Evolutionary conservation across 1,140 invertebrate genomes (phyloP), one percentile per base, ranked within the genome.

Genomic region (Mactra quadrangularis): DNA sequence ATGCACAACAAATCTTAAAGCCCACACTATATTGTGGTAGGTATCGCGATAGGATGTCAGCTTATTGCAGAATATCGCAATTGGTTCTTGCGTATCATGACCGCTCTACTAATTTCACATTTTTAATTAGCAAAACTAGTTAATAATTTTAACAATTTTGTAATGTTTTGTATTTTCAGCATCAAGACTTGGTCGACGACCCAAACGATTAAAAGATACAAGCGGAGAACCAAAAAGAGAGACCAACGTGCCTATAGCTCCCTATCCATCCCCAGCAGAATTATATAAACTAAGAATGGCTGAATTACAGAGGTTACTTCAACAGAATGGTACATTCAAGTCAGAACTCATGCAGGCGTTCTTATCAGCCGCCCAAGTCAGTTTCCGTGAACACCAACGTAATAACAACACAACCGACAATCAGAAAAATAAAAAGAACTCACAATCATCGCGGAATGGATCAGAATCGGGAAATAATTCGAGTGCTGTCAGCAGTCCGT

Each of bases 151-250:
- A n/a, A n/a, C n/a, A n/a, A n/a, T n/a, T n/a, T n/a, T n/a, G n/a
- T n/a, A 50, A 83, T 83, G 45, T 55, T 57, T 55, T 88, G 25
- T 86, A 22, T 82, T 87, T 87, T 38, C 85, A 93, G 92, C 93
- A 17, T 93, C 93, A 47, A 85, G 93, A 55, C 87, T 93, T 27
- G 93, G 93, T n/a, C 85, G 93, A 55, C 81, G 93, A 38, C 93
- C 93, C 45, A 93, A 93, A 74, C 86, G 92, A 27, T 86, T 92
- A 45, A 93, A 93, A 84, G 92, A 92, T 64, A 87, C 88, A 0
- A 79, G 89, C 62, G 87, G 85, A 9, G 78, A 77, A 15, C 79
- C 68, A 50, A 82, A 79, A 19, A 86, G 88, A n/a, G 82, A 79
- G 22, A 76, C 81, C 25, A 89, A 88, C 78, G 85, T 90, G 60